Conservation (phyloP, 1,140 invertebrate genomes). For the Drosophila serrata region DNA sequence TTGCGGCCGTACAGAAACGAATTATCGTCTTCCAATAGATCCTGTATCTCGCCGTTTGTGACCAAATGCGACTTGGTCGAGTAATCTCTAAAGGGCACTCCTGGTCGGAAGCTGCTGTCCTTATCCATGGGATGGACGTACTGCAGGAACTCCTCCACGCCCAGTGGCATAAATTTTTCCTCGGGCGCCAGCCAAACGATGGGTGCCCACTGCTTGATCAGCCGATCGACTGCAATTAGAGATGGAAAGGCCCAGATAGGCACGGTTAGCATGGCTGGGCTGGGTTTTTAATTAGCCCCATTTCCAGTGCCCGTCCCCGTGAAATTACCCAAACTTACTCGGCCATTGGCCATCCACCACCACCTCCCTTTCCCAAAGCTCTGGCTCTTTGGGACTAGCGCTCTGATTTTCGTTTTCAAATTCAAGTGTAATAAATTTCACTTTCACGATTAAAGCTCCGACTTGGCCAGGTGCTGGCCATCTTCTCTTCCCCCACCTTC, state of each 20-base stretch:
- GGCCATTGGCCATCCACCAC: constrained; percentile 28
- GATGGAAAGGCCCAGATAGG: constrained; percentile 32
- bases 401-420: constrained; percentile 73
- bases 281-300: constrained; percentile 53
- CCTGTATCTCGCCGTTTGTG: constrained; percentile 87
- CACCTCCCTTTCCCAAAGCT: not conserved
- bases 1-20: constrained; percentile 88
- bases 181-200: constrained; percentile 89
- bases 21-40: constrained; percentile 86
- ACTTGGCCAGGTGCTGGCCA: constrained; percentile 53
- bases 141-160: constrained; percentile 88
- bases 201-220: constrained; percentile 88
- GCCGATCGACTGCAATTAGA: constrained; percentile 84
- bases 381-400: constrained; percentile 28
- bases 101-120: constrained; percentile 65
- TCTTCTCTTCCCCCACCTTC: not conserved
- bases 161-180: constrained; percentile 88
- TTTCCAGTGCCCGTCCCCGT: constrained; percentile 8
- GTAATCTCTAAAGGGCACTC: constrained; percentile 71
- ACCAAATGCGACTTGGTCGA: constrained; percentile 86
- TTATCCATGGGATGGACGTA: constrained; percentile 86
- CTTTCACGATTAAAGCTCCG: constrained; percentile 69
- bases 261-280: constrained; percentile 32
- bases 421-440: constrained; percentile 80
- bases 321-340: constrained; percentile 55